Evolutionary conservation across 2,797 vertebrate genomes (phyloP).

Genomic region (Phalloptychus januarius): DNA sequence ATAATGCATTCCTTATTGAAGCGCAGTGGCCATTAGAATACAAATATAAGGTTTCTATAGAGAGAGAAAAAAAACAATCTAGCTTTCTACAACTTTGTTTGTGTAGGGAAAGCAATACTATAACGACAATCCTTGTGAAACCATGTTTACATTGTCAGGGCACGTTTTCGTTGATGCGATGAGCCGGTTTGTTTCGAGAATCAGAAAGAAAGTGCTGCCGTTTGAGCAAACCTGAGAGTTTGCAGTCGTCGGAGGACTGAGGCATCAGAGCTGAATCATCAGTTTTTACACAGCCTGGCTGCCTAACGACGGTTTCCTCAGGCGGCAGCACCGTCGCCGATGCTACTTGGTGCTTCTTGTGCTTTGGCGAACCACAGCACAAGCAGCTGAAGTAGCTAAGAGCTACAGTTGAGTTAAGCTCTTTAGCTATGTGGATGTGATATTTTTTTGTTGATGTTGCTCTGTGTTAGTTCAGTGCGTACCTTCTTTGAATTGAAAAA

Average conservation of each 20-base stretch:
- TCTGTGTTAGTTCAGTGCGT: constrained; percentile 80
- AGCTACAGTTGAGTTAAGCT: constrained; percentile 46
- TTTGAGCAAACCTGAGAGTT: constrained; percentile 34
- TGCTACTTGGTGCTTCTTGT: constrained; percentile 38
- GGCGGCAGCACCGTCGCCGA: constrained; percentile 31
- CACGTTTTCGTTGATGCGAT: constrained; percentile 64
- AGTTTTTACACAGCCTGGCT: neutral
- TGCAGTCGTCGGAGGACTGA: constrained; percentile 23
- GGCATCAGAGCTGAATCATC: constrained; percentile 18
- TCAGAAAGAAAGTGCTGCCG: constrained; percentile 38
- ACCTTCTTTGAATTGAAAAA: constrained; percentile 56
- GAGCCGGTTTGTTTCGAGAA: constrained; percentile 56
- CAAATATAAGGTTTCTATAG: constrained; percentile 71
- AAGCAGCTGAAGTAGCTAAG: constrained; percentile 17
- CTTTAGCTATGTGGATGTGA: constrained; percentile 74
- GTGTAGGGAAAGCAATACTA: constrained; percentile 85
- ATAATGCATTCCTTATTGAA: constrained; percentile 78
- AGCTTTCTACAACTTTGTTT: constrained; percentile 84
- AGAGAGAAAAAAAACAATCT: constrained; percentile 76
- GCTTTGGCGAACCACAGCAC: constrained; percentile 42
- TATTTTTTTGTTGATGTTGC: constrained; percentile 80
- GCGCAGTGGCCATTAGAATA: constrained; percentile 69
- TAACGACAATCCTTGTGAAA: constrained; percentile 86
- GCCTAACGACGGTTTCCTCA: constrained; percentile 13
- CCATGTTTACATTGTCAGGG: constrained; percentile 85